Base-by-base conservation (phyloP, 2,113 vertebrate genomes). In the Copsychus sechellarum region DNA sequence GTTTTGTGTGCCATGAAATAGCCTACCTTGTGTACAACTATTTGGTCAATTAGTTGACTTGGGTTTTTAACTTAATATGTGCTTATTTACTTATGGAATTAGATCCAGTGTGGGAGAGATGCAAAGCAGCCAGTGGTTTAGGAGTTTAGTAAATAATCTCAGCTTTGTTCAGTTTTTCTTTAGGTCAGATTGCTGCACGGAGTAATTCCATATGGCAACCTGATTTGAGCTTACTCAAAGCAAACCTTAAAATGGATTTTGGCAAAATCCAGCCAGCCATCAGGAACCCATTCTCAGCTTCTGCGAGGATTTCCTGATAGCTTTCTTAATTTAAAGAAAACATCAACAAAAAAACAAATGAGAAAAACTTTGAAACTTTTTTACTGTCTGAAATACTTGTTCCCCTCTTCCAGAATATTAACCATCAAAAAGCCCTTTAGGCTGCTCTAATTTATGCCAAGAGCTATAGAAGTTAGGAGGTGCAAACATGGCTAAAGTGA, bases 151-250 rank as follows among this genome's bases (percentile, higher is more conserved):
- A 97, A 96, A 97, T 96, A 97, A 97, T 95, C 93, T 97, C 62
- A 83, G 83, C 81, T 97, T 97, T 97, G 92, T 97, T 97, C 96
- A 64, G 90, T 81, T 97, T 96, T 89, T 89, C 93, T 95, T 70
- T 97, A 96, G 94, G 97, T 97, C 97, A 97, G 96, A 72, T 91
- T 97, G 95, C 83, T 90, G 85, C 94, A 53, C 7, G 91, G 96
- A 98, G 76, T 97, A 97, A 97, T 97, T 98, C 96, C 97, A 98
- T 97, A 97, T 98, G 97, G 95, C 90, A 97, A 88, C 92, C 94
- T 97, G 85, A 92, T 86, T 97, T 80, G 71, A 94, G 81, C 93
- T 92, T 90, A 76, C 79, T 97, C 93, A 96, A 97, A 96, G 81
- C 74, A 96, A 97, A 96, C 76, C 92, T 97, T 92, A 90, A 96